Percentiles rank a stretch among this genome's conserved stretches.
phyloP scores from a whole-genome alignment of 1,140 invertebrate species.

The Drosophila willistoni region DNA sequence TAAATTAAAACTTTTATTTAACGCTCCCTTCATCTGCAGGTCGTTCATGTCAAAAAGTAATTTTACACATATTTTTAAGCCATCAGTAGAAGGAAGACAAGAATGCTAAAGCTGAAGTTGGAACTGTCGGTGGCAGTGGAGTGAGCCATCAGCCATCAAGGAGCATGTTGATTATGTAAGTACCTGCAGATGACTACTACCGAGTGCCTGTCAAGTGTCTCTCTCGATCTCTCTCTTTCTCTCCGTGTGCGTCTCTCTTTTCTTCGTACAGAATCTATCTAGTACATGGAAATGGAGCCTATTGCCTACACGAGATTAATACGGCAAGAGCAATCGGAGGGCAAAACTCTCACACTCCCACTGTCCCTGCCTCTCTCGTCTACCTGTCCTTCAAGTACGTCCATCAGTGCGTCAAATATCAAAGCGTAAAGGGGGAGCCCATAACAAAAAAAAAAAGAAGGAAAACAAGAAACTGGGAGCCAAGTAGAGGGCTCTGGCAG shows the following conservation, averaged over 20 bases:
- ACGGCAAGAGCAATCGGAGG: conserved; percentile 48
- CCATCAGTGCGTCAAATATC: conserved; percentile 55
- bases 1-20: not conserved
- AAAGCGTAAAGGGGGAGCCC: not conserved
- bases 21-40: not conserved
- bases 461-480: conserved; percentile 35
- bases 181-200: conserved; percentile 58
- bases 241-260: too few relatives aligned
- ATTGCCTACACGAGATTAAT: conserved; percentile 62
- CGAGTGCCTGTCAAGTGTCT: conserved; percentile 64
- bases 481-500: conserved; percentile 7
- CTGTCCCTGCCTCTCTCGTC: not conserved
- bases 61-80: conserved; percentile 64
- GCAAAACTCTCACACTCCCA: conserved; percentile 35
- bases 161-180: conserved; percentile 66
- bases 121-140: not conserved
- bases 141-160: conserved; percentile 15
- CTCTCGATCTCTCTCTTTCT: not conserved
- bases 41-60: conserved; percentile 43
- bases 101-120: not conserved
- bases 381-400: conserved; percentile 15
- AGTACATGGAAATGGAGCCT: conserved; percentile 11
- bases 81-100: conserved; percentile 28
- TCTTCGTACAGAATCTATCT: not conserved
- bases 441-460: not conserved